phyloP scores from a whole-genome alignment of 1,140 invertebrate species.

The Stratiolaelaps scimitus region DNA sequence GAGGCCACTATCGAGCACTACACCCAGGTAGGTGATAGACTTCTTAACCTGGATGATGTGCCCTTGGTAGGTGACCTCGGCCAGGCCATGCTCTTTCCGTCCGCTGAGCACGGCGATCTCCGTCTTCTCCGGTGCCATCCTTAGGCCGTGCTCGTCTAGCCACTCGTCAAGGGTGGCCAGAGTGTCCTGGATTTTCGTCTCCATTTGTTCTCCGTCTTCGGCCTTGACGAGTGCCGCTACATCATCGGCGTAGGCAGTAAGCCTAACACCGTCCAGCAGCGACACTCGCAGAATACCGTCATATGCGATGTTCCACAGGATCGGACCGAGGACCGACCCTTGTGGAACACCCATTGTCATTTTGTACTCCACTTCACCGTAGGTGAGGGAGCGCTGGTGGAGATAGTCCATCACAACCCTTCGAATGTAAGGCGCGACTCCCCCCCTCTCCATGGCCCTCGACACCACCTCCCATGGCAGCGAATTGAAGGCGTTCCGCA shows the following conservation, averaged over 20 bases:
- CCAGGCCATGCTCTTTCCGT: neutral
- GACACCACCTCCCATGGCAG: neutral
- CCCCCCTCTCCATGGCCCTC: neutral
- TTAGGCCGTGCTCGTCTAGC: neutral
- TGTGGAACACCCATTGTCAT: neutral
- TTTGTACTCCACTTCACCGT: neutral
- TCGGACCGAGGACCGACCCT: constrained; percentile 1
- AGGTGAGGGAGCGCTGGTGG: neutral
- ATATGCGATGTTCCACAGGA: neutral
- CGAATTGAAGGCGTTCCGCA: no score
- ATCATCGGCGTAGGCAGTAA: neutral
- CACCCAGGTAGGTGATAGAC: neutral
- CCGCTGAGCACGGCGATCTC: neutral
- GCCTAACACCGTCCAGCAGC: neutral
- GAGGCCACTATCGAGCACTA: neutral
- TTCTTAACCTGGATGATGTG: neutral
- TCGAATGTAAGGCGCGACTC: constrained; percentile 1
- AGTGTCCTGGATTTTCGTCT: no score
- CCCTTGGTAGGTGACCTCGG: neutral
- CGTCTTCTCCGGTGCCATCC: no score
- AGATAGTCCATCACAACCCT: neutral
- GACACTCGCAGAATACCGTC: no score
- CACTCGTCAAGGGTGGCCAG: no score
- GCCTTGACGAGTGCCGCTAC: neutral
- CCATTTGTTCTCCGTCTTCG: no score